Base-by-base conservation (phyloP, 2,888 invertebrate species). In the Drosophila lacicola region DNA sequence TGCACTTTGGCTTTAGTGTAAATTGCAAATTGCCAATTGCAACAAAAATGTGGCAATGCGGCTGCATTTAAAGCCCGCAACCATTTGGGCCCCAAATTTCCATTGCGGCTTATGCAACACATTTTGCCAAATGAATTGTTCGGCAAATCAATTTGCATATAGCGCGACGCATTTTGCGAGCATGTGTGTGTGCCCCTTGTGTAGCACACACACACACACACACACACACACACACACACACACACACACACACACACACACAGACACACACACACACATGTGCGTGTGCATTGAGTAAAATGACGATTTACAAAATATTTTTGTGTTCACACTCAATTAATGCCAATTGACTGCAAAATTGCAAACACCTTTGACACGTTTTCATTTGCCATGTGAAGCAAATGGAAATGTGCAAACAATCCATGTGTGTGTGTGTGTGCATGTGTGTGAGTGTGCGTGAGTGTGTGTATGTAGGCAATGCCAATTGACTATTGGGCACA, bases 361-460 rank as follows among this genome's bases (percentile, higher is more conserved):
- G 87, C 84, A 75, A 84, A 84, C 90, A 90, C 87, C 89, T 90
- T 90, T 87, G 89, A 87, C 89, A 87, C 77, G 80, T 81, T 87
- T 85, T 58, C 78, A 77, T 77, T 77, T 77, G 76, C 64, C 79
- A 56, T 74, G 62, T 70, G 66, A 81, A 69, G 63, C 73, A 76
- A 78, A 70, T 74, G 72, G 64, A 72, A 76, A 84, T 77, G 69
- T 73, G 67, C 61, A 54, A 76, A 47, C 65, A 34, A 45, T 19
- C 8, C 21, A n/a, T 39, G 14, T 44, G 14, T 46, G 17, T 56
- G 37, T 36, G 25, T 54, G 39, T 45, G 47, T 25, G 57, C 29
- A 33, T 6, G 21, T 36, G n/a, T 37, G 41, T 56, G 41, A n/a
- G 42, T 58, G 49, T 46, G 45, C 41, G 45, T 50, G 14, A 36